phyloP scores from a whole-genome alignment of 2,797 vertebrate genomes.

The Bryconaethiops microstoma region DNA sequence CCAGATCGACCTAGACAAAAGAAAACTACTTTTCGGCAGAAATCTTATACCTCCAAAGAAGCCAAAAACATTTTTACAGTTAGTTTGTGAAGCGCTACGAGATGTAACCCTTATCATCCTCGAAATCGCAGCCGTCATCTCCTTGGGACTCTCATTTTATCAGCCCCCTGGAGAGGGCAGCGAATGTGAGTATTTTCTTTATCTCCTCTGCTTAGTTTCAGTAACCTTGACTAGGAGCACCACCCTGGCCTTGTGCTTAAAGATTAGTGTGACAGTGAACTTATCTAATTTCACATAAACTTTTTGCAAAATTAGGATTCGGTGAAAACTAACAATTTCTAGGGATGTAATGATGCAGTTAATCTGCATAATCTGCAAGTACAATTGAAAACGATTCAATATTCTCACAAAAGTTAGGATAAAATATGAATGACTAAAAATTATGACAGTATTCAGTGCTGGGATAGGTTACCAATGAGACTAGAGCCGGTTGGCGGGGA shows the following conservation, averaged over 20 bases:
- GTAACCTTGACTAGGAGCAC: neutral
- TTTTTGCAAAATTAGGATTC: too few relatives aligned
- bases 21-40: slow-evolving; percentile 92
- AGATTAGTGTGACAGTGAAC: too few relatives aligned
- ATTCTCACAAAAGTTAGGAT: too few relatives aligned
- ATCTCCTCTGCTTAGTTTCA: slow-evolving; percentile 6
- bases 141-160: slow-evolving; percentile 96
- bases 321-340: too few relatives aligned
- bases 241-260: neutral
- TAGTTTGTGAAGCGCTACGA: slow-evolving; percentile 98
- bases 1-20: slow-evolving; percentile 90
- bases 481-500: too few relatives aligned
- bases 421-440: too few relatives aligned
- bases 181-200: slow-evolving; percentile 80
- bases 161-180: slow-evolving; percentile 88
- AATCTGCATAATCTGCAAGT: too few relatives aligned
- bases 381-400: too few relatives aligned
- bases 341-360: too few relatives aligned
- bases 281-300: too few relatives aligned
- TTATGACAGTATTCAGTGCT: too few relatives aligned
- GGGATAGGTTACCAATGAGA: too few relatives aligned
- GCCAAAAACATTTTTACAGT: slow-evolving; percentile 99
- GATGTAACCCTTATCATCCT: slow-evolving; percentile 98
- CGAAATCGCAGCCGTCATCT: slow-evolving; percentile 96
- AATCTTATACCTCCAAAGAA: slow-evolving; percentile 99